Evolutionary conservation across 64 coral and sea anemone species (phyloP).

Genomic region (Porites lutea): DNA sequence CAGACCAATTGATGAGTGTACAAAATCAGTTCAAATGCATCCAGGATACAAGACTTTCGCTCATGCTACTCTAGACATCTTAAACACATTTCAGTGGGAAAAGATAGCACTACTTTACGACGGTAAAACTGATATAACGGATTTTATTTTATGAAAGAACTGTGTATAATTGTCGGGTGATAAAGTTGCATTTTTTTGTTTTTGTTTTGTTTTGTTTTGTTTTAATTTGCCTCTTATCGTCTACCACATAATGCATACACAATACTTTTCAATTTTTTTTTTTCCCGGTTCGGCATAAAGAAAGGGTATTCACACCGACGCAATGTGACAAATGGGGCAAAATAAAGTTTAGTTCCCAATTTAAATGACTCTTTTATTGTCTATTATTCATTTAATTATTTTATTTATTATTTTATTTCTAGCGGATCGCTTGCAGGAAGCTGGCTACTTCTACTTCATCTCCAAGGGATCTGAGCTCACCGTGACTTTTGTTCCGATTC

Average conservation of each 20-base stretch:
- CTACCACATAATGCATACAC: too few relatives aligned
- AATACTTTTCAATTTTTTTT: background rate
- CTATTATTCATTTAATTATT: too few relatives aligned
- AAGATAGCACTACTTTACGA: background rate
- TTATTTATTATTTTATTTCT: background rate
- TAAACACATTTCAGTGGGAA: background rate
- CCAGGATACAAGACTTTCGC: background rate
- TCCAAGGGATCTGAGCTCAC: background rate
- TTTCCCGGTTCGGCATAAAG: too few relatives aligned
- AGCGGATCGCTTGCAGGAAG: slow-evolving; percentile 24
- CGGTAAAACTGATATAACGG: background rate
- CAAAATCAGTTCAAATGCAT: background rate
- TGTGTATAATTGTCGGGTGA: background rate
- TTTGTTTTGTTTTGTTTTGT: too few relatives aligned
- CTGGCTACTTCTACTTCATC: slow-evolving; percentile 5
- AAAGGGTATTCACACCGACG: too few relatives aligned
- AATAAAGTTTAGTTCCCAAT: too few relatives aligned
- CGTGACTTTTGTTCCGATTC: slow-evolving; percentile 10
- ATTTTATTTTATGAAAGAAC: background rate
- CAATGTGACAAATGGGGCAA: too few relatives aligned
- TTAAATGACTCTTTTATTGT: background rate
- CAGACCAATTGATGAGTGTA: background rate
- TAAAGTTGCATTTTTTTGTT: too few relatives aligned
- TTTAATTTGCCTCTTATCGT: too few relatives aligned
- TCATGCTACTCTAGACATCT: background rate